Base-by-base conservation (phyloP, 1,140 invertebrate species). In the Varroa destructor region DNA sequence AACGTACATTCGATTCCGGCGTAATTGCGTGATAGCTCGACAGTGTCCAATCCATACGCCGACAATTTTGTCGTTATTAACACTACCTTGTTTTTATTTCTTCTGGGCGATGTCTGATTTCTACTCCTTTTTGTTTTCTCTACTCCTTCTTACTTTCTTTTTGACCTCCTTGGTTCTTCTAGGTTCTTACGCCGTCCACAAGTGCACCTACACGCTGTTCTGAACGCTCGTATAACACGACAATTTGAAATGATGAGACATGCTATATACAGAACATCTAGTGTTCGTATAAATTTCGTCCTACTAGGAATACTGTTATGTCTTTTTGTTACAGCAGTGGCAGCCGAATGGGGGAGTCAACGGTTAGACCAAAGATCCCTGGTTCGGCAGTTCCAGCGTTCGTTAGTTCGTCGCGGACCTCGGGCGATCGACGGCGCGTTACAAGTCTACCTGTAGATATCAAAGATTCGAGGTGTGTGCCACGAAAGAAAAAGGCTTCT, bases 381-480 rank as follows among this genome's bases (percentile, higher is more conserved):
- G 61, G 61, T 8, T 67, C 61, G 61, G 61, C 61, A 67, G 61
- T 67, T 37, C 61, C 61, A 2, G 61, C 61, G 36, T 67, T 67
- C 37, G 5, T 46, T 40, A 67, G 12, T 8, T 46, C 40, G 14
- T 43, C 14, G 14, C 12, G 46, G 61, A 51, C 46, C 46, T 51
- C 46, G 46, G 46, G 4, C 8, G 61, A 67, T 37, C 40, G 46
- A 37, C 40, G 46, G 61, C 40, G 61, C 14, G 46, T 67, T 46
- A 46, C 61, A 12, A 67, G 61, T 8, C 61, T 36, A 1, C 61
- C 61, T 3, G 61, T 67, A 14, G 61, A 67, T 12, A 67, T 67
- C 61, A 67, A 67, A 8, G 61, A 67, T n/a, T 12, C 40, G 12
- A 40, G 46, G 40, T 43, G 61, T 40, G 40, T 67, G 37, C 12